Conservation (phyloP, 2,888 invertebrate species). For the Calliphora vomitoria region DNA sequence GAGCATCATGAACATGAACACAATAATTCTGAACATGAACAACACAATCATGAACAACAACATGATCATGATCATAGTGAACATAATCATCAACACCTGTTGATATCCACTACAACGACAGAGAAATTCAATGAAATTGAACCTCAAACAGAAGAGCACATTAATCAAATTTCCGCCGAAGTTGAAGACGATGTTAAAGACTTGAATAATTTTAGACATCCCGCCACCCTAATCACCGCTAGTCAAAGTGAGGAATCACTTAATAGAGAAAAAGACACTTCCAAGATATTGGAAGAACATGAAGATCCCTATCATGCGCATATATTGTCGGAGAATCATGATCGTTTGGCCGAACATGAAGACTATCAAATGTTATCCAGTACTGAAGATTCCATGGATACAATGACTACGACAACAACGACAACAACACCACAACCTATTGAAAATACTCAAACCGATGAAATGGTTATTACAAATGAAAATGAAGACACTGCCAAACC, state of each 20-base stretch:
- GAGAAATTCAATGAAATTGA: conserved; percentile 73
- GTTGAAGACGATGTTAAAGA: conserved; percentile 81
- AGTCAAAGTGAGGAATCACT: conserved; percentile 79
- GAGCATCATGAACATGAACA: conserved; percentile 47
- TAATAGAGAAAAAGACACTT: conserved; percentile 67
- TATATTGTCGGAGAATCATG: conserved; percentile 82
- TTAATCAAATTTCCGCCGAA: conserved; percentile 80
- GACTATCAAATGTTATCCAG: conserved; percentile 81
- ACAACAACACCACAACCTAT: conserved; percentile 66
- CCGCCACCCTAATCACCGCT: conserved; percentile 82
- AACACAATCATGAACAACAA: conserved; percentile 35
- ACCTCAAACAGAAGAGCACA: conserved; percentile 77
- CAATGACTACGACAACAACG: conserved; percentile 73
- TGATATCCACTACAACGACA: conserved; percentile 75
- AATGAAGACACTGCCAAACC: conserved; percentile 79
- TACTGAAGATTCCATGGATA: conserved; percentile 78
- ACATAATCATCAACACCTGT: conserved; percentile 53
- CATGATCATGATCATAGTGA: conserved; percentile 38
- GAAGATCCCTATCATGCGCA: conserved; percentile 83
- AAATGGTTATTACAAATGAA: conserved; percentile 78
- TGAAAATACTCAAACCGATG: conserved; percentile 66
- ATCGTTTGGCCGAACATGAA: conserved; percentile 82
- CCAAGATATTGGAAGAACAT: conserved; percentile 71
- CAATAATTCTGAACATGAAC: neutral
- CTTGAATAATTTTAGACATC: conserved; percentile 82